Conservation (phyloP, 2,113 vertebrate species). For the Cacatua alba region DNA sequence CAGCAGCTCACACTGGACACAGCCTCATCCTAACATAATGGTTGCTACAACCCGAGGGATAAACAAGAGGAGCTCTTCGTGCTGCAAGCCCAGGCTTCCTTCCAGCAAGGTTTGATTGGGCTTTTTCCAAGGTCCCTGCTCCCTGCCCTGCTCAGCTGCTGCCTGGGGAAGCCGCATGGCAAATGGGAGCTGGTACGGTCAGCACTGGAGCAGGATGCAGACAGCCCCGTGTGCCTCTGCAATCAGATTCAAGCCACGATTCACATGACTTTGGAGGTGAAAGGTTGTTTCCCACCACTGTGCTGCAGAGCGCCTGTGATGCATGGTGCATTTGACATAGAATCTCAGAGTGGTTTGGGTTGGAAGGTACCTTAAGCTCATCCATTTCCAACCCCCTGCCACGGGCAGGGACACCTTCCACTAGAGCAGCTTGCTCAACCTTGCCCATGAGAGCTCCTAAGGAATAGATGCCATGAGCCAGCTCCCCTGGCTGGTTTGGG, state of each 20-base stretch:
- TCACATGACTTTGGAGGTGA: rapidly evolving
- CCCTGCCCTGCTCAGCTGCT: neutral
- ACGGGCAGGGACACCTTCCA: neutral
- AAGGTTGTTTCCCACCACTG: neutral
- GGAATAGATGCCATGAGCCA: neutral
- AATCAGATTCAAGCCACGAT: neutral
- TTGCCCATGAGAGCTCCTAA: neutral
- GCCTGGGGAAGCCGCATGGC: neutral
- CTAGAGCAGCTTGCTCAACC: neutral
- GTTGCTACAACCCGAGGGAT: neutral
- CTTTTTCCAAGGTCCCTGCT: slow-evolving; percentile 7
- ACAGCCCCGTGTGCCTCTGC: neutral
- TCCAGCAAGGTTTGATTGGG: slow-evolving; percentile 3
- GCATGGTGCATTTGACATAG: neutral
- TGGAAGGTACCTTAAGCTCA: neutral
- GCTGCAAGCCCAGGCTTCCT: neutral
- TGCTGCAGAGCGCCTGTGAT: rapidly evolving
- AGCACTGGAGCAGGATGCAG: neutral
- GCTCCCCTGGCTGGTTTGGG: neutral
- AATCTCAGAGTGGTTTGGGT: neutral
- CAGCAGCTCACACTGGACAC: rapidly evolving
- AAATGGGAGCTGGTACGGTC: rapidly evolving
- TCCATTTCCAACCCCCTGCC: neutral
- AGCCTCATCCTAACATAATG: neutral
- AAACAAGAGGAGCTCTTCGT: slow-evolving; percentile 27